Base-by-base conservation (phyloP, 1,140 invertebrate species). In the Leptopilina boulardi region DNA sequence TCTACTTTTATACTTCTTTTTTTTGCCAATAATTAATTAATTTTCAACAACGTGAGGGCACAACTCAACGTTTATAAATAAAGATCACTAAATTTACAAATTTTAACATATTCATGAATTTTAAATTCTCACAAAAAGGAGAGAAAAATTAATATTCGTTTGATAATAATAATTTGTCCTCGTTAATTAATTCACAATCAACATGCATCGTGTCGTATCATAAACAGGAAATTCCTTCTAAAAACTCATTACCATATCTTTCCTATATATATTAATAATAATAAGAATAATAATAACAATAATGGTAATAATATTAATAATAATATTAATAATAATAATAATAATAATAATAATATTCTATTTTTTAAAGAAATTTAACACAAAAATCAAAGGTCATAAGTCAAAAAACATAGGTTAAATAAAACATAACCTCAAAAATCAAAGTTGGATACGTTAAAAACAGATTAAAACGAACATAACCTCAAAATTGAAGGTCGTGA, bases 161-260 rank as follows among this genome's bases (percentile, higher is more conserved):
- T 51, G 18, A 51, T 51, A 51, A 47, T 47, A n/a, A 30, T 30
- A 30, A 38, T 38, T 38, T 51, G 47, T 18, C 5, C 47, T n/a
- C 1, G 47, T 51, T 51, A 51, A 51, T 51, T 51, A 51, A 51
- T 51, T 51, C 47, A 51, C 47, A 51, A 51, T 51, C 47, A 51
- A 51, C 47, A 51, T 51, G 47, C 47, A 51, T 51, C 47, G 6
- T 51, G 47, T 51, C 47, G 47, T 18, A 51, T n/a, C 15, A 51
- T n/a, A n/a, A 51, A 51, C 47, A 51, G 47, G 47, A 4, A 51
- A 51, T 18, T 51, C n/a, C 47, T 51, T 51, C 34, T 38, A 38
- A 38, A 38, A 38, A 51, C 5, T 18, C 15, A 51, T 51, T 51
- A 18, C 0, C 47, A 51, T 51, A 51, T 6, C 3, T n/a, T 51